phyloP scores from a whole-genome alignment of 2,888 invertebrate species.

The Liopterus haemorrhoidalis region DNA sequence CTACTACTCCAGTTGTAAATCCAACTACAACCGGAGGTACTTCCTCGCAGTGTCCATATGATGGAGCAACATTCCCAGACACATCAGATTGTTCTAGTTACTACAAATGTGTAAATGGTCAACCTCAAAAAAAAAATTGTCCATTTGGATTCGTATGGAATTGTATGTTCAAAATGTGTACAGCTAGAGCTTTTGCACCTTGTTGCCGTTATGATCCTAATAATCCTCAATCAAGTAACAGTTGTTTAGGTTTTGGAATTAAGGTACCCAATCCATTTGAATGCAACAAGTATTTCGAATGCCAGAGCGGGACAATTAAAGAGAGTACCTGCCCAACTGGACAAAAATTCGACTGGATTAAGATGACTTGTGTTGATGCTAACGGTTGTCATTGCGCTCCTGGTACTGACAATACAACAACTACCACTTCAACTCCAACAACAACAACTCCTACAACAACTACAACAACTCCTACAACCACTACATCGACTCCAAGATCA shows the following conservation, averaged over 20 bases:
- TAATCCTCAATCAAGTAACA: background rate
- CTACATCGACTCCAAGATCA: background rate
- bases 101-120: conserved; percentile 11
- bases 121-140: conserved; percentile 1
- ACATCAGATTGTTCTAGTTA: conserved; percentile 12
- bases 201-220: background rate
- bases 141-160: conserved; percentile 3
- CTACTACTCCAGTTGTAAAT: too few relatives aligned
- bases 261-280: conserved; percentile 11
- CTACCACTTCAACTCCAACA: background rate
- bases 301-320: background rate
- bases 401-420: too few relatives aligned
- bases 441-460: background rate
- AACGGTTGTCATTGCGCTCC: conserved; percentile 1
- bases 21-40: too few relatives aligned
- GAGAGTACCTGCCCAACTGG: background rate
- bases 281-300: conserved; percentile 11
- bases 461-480: conserved; percentile 1
- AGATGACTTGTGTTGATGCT: background rate
- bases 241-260: background rate
- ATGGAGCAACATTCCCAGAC: conserved; percentile 8
- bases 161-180: conserved; percentile 10
- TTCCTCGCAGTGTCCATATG: conserved; percentile 14
- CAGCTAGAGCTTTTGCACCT: background rate
- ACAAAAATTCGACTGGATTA: conserved; percentile 7